Evolutionary conservation across 2,888 invertebrate genomes (phyloP).

Genomic region (Andrena hattorfiana): DNA sequence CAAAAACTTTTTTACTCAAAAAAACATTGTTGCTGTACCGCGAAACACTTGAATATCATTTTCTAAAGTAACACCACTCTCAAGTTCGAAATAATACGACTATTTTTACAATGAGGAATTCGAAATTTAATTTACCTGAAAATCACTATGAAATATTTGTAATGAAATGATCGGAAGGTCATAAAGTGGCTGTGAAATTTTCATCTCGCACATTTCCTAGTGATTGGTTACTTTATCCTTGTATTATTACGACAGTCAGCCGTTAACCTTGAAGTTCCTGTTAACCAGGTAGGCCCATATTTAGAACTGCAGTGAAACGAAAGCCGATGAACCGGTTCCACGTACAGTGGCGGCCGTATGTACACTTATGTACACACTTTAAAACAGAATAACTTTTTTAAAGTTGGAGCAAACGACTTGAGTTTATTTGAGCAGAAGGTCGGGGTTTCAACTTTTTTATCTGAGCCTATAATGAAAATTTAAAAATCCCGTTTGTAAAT

Average conservation of each 20-base stretch:
- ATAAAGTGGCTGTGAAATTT: conserved; percentile 4
- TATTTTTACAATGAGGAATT: neutral
- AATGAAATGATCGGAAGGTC: conserved; percentile 3
- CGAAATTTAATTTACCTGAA: neutral
- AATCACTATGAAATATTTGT: neutral
- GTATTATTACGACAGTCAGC: conserved; percentile 51
- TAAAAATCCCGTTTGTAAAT: too few relatives aligned
- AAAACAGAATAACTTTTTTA: too few relatives aligned
- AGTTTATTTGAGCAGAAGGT: too few relatives aligned
- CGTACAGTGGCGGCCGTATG: neutral
- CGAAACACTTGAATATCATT: too few relatives aligned
- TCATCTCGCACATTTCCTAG: conserved; percentile 22
- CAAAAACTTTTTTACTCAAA: too few relatives aligned
- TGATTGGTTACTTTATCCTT: conserved; percentile 33
- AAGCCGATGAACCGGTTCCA: conserved; percentile 61
- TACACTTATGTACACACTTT: too few relatives aligned
- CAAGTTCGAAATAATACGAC: too few relatives aligned
- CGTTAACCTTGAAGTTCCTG: conserved; percentile 62
- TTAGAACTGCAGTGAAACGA: conserved; percentile 55
- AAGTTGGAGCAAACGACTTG: too few relatives aligned
- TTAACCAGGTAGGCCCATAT: conserved; percentile 49
- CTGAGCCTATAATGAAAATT: too few relatives aligned
- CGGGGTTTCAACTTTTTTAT: too few relatives aligned
- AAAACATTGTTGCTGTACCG: too few relatives aligned
- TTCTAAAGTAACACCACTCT: too few relatives aligned